Conservation (phyloP, 2,888 invertebrate species). For the Coenonympha glycerion region DNA sequence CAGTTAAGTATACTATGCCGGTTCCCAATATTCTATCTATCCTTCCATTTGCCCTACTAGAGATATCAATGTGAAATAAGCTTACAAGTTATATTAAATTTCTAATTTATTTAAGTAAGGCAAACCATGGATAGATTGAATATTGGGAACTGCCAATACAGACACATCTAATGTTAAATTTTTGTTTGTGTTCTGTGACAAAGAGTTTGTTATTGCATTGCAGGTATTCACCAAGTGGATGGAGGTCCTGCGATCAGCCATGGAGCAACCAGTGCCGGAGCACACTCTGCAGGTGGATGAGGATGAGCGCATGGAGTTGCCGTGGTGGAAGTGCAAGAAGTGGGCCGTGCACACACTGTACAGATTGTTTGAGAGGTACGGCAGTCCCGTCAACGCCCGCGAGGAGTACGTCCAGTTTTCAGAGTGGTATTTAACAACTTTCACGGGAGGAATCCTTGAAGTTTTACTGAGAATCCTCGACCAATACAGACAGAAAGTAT, state of each 20-base stretch:
- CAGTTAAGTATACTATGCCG: too few species aligned
- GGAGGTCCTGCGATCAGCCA: constrained; percentile 88
- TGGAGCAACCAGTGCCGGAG: constrained; percentile 89
- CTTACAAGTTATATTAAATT: too few species aligned
- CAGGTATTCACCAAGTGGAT: constrained; percentile 98
- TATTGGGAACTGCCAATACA: too few species aligned
- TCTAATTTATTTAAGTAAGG: too few species aligned
- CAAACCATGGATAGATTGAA: too few species aligned
- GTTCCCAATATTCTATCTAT: too few species aligned
- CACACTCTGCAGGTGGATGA: constrained; percentile 88
- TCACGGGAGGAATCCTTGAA: constrained; percentile 90
- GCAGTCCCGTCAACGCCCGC: constrained; percentile 93
- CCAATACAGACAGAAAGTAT: constrained; percentile 86
- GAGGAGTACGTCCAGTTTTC: constrained; percentile 96
- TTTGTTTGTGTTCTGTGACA: too few species aligned
- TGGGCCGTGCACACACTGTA: constrained; percentile 97
- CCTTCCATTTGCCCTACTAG: too few species aligned
- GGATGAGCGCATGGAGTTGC: constrained; percentile 90
- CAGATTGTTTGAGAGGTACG: constrained; percentile 98
- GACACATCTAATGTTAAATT: too few species aligned
- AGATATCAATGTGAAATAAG: too few species aligned
- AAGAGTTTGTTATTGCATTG: too few species aligned
- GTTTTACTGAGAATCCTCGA: constrained; percentile 89
- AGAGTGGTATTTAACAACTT: constrained; percentile 95
- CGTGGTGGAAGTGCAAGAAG: constrained; percentile 99